Conservation (phyloP, 2,888 invertebrate species). For the Eilema sororculum region DNA sequence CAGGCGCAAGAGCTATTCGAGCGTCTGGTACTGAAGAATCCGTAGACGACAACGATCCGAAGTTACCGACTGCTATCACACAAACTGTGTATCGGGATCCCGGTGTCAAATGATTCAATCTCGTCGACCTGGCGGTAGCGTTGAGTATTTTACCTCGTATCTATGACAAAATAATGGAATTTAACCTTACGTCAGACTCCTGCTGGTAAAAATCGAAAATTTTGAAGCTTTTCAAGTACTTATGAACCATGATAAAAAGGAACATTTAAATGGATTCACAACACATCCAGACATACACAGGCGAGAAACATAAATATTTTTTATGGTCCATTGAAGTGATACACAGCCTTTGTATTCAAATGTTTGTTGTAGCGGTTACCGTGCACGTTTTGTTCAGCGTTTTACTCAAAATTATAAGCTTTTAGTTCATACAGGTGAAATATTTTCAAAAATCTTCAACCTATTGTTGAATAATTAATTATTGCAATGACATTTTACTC, state of each 20-base stretch:
- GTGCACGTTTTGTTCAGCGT: constrained; percentile 68
- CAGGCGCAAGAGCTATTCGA: constrained; percentile 78
- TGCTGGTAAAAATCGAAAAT: constrained; percentile 45
- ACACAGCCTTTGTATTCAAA: constrained; percentile 85
- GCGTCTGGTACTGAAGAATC: constrained; percentile 83
- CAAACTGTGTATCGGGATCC: constrained; percentile 95
- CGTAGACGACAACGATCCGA: constrained; percentile 77
- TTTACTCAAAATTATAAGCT: constrained; percentile 63
- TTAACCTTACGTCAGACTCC: constrained; percentile 18
- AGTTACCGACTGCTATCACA: constrained; percentile 94
- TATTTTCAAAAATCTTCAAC: constrained; percentile 33
- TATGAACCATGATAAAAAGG: constrained; percentile 69
- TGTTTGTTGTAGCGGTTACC: constrained; percentile 81
- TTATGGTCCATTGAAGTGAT: constrained; percentile 87
- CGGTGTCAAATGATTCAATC: constrained; percentile 91
- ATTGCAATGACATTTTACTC: constrained; percentile 61
- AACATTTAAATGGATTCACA: constrained; percentile 80
- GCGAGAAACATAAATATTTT: constrained; percentile 85
- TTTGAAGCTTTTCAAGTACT: constrained; percentile 57
- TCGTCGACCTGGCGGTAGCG: constrained; percentile 90
- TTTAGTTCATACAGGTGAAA: constrained; percentile 59
- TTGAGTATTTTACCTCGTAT: constrained; percentile 92
- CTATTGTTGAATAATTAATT: constrained; percentile 5
- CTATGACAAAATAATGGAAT: constrained; percentile 73
- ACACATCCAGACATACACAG: constrained; percentile 75